Percentiles rank a stretch among this genome's conserved stretches.
Conservation (phyloP, 2,888 invertebrate genomes). For the Stenodema calcarata region DNA sequence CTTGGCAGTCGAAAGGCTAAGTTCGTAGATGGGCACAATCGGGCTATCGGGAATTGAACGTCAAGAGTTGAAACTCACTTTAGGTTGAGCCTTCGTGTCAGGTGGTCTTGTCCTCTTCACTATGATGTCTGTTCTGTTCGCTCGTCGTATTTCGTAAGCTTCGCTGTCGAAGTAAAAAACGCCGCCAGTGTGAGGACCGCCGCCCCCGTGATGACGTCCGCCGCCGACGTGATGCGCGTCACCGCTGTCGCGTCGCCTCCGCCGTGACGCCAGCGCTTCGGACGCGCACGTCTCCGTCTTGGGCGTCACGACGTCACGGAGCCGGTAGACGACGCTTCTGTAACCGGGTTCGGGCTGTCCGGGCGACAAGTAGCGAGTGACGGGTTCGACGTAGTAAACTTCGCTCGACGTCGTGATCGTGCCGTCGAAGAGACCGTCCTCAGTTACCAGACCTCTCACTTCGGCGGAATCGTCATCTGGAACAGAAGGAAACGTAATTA, state of each 20-base stretch:
- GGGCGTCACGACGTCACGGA: conserved; percentile 74
- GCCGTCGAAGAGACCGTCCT: conserved; percentile 88
- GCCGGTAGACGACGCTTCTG: conserved; percentile 85
- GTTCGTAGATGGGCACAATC: too few species aligned
- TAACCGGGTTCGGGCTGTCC: conserved; percentile 63
- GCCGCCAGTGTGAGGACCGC: conserved; percentile 73
- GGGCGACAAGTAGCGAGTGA: conserved; percentile 69
- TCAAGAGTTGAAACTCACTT: conserved; percentile 9
- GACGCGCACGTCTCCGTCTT: conserved; percentile 52
- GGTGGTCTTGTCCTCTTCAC: conserved; percentile 66
- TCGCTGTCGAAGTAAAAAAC: conserved; percentile 54
- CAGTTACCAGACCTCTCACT: conserved; percentile 85
- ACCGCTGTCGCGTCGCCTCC: conserved; percentile 61
- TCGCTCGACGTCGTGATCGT: conserved; percentile 79
- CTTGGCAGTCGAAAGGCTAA: too few species aligned
- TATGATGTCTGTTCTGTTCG: conserved; percentile 60
- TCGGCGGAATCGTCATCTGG: conserved; percentile 82
- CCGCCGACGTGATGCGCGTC: conserved; percentile 65
- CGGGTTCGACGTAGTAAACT: conserved; percentile 85
- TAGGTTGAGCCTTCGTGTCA: conserved; percentile 42
- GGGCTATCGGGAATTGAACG: too few species aligned
- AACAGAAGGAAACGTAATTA: conserved; percentile 29
- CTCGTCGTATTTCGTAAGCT: conserved; percentile 52
- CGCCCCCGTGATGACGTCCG: conserved; percentile 62
- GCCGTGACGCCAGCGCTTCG: conserved; percentile 48